Evolutionary conservation across 2,113 vertebrate genomes (phyloP).

Genomic region (Scomber colias): DNA sequence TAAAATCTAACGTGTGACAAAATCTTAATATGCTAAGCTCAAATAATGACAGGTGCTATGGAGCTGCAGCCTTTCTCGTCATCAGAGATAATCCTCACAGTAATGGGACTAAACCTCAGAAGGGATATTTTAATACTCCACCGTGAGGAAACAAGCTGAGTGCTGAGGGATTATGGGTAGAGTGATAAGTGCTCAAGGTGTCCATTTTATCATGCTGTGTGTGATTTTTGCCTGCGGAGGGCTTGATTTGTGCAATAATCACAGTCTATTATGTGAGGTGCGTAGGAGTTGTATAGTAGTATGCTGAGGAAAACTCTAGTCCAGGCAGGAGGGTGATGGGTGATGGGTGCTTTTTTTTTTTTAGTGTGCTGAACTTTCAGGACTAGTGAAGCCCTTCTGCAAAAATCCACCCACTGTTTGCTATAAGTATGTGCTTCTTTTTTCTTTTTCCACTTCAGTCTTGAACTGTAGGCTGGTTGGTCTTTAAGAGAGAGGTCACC

Average conservation of each 20-base stretch:
- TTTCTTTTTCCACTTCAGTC: slow-evolving; percentile 12
- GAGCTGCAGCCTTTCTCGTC: slow-evolving; percentile 31
- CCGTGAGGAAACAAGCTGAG: slow-evolving; percentile 24
- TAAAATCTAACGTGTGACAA: not conserved
- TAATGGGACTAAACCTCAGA: slow-evolving; percentile 46
- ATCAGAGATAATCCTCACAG: slow-evolving; percentile 50
- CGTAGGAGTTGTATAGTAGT: slow-evolving; percentile 53
- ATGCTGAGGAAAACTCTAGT: slow-evolving; percentile 19
- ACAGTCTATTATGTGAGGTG: slow-evolving; percentile 17
- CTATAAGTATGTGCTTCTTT: slow-evolving; percentile 9
- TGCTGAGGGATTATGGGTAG: slow-evolving; percentile 55
- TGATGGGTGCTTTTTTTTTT: not conserved
- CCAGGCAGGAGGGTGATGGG: slow-evolving; percentile 7
- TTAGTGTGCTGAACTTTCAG: slow-evolving; percentile 22
- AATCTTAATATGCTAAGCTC: slow-evolving; percentile 25
- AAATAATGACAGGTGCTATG: slow-evolving; percentile 34
- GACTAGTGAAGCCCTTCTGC: slow-evolving; percentile 7
- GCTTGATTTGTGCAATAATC: slow-evolving; percentile 38
- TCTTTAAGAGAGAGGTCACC: not conserved
- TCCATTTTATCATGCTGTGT: slow-evolving; percentile 33
- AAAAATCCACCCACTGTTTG: slow-evolving; percentile 33
- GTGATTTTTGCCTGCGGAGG: slow-evolving; percentile 32
- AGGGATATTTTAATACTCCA: slow-evolving; percentile 35
- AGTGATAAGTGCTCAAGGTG: slow-evolving; percentile 40
- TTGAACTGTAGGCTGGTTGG: slow-evolving; percentile 21